These are phyloP conservation scores for Ianthella basta DNA, from an alignment of 37 sponge, comb jelly and placozoan species.

Conservation along the genomic window DNA sequence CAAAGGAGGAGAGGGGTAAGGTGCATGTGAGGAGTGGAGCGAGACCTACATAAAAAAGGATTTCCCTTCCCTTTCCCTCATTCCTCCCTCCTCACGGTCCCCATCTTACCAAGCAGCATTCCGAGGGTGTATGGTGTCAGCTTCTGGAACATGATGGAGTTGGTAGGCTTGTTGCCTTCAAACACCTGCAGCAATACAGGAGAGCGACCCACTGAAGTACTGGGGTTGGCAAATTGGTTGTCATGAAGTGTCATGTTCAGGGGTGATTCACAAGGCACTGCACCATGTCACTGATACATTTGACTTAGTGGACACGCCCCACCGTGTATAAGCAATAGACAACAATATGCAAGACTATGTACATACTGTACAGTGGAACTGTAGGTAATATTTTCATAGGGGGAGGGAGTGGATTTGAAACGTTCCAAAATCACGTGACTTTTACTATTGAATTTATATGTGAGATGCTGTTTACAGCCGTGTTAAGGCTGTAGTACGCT, in stretches of 20 bases:
- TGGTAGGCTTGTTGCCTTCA: constrained; percentile 97
- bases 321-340: too few species aligned
- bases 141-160: constrained; percentile 89
- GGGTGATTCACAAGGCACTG: too few species aligned
- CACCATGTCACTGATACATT: too few species aligned
- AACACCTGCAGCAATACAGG: constrained; percentile 68
- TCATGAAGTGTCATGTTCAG: too few species aligned
- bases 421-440: background rate
- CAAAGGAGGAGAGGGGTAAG: background rate
- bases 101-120: constrained; percentile 79
- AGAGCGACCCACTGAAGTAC: background rate
- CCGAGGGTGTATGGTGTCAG: constrained; percentile 94
- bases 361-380: too few species aligned
- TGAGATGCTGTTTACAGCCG: background rate
- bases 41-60: background rate
- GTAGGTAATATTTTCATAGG: background rate
- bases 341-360: too few species aligned
- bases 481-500: constrained; percentile 5
- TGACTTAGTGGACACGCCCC: too few species aligned
- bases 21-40: background rate
- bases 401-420: background rate
- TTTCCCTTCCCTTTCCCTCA: background rate
- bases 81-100: background rate
- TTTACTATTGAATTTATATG: constrained; percentile 9
- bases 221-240: too few species aligned